A percentile compares a stretch with the other conserved stretches of the same genome.
Conservation (phyloP, 2,888 invertebrate genomes). For the Aporophyla lueneburgensis region DNA sequence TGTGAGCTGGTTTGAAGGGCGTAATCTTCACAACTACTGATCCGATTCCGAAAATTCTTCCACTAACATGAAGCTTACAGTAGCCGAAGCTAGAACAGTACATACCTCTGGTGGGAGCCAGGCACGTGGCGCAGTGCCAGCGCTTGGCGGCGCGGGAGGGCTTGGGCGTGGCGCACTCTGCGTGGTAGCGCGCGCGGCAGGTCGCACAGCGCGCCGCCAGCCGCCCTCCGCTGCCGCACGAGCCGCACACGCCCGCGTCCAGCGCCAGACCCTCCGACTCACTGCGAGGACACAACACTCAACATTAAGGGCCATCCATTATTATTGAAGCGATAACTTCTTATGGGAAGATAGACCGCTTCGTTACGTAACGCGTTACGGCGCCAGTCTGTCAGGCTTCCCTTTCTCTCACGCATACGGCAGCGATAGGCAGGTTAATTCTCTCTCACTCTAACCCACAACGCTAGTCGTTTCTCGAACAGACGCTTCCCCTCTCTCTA, state of each 20-base stretch:
- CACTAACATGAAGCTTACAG: background rate
- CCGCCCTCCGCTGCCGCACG: constrained; percentile 93
- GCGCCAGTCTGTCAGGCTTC: no score
- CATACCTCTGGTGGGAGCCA: constrained; percentile 45
- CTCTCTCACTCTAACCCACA: no score
- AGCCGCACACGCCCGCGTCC: constrained; percentile 88
- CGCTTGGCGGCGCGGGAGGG: constrained; percentile 86
- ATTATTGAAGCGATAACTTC: no score
- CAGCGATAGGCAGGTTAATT: no score
- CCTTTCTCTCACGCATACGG: no score
- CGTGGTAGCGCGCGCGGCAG: constrained; percentile 93
- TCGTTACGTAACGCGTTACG: no score
- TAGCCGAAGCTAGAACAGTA: no score
- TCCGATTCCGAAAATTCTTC: background rate
- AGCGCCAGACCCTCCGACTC: constrained; percentile 67
- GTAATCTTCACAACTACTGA: background rate
- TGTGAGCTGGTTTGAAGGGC: background rate
- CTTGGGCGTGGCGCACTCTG: constrained; percentile 93
- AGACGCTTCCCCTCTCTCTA: no score
- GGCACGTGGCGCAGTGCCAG: constrained; percentile 90
- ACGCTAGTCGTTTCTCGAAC: no score
- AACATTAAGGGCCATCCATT: no score
- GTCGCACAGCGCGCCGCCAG: constrained; percentile 91
- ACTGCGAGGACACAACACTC: constrained; percentile 28
- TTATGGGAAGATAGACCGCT: no score